Conservation (phyloP, 1,140 invertebrate genomes). For the Rhynchophorus ferrugineus region DNA sequence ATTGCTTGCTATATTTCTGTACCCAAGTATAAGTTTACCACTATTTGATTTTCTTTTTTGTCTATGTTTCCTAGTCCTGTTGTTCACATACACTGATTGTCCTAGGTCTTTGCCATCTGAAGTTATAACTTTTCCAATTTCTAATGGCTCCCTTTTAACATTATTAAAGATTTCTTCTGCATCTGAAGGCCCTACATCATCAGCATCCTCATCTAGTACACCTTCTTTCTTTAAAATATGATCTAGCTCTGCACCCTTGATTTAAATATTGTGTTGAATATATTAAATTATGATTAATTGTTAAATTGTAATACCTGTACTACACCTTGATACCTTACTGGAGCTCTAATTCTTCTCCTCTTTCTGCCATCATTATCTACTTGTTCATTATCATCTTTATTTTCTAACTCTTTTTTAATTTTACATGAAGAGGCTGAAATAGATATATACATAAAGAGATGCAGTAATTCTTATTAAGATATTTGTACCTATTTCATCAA, state of each 20-base stretch:
- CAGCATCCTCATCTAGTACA: conserved; percentile 54
- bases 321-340: conserved; percentile 57
- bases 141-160: neutral
- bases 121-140: conserved; percentile 58
- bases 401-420: conserved; percentile 2
- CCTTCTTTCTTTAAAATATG: conserved; percentile 64
- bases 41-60: neutral
- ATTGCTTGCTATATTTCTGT: conserved; percentile 21
- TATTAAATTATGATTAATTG: neutral
- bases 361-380: conserved; percentile 48
- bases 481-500: conserved; percentile 39
- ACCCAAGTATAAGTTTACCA: conserved; percentile 44
- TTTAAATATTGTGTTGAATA: neutral
- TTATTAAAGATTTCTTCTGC: conserved; percentile 1
- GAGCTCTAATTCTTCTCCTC: conserved; percentile 56
- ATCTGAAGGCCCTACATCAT: conserved; percentile 22
- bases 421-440: too few relatives aligned
- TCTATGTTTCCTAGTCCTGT: neutral
- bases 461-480: too few relatives aligned
- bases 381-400: conserved; percentile 35
- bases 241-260: conserved; percentile 62
- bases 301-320: conserved; percentile 45
- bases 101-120: conserved; percentile 51
- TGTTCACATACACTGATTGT: conserved; percentile 53
- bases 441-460: too few relatives aligned